phyloP scores from a whole-genome alignment of 1,140 invertebrate species.

The Macrobrachium rosenbergii region DNA sequence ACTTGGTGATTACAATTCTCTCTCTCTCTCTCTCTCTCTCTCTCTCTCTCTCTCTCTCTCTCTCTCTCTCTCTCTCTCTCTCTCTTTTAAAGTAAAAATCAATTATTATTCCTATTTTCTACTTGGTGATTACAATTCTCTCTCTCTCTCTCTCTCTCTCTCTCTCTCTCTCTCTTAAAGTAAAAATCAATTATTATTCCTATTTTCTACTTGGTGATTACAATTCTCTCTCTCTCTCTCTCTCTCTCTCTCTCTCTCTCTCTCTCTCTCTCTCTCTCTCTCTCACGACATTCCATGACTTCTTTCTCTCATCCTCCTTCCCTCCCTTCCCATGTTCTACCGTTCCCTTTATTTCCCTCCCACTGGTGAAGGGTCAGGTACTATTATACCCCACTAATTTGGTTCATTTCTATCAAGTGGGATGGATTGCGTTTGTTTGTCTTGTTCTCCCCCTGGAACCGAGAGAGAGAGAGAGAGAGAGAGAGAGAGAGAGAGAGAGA shows the following conservation, averaged over 20 bases:
- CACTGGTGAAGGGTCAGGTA: neutral
- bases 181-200: neutral
- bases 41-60: slow-evolving; percentile 18
- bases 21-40: slow-evolving; percentile 5
- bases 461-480: neutral
- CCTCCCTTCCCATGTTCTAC: neutral
- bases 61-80: slow-evolving; percentile 12
- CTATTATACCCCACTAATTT: neutral
- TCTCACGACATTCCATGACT: slow-evolving; percentile 1
- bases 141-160: neutral
- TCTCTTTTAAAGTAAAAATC: neutral
- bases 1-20: neutral
- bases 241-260: slow-evolving; percentile 6
- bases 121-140: no score
- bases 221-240: neutral
- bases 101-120: neutral
- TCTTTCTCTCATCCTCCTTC: slow-evolving; percentile 21
- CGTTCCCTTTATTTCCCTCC: neutral
- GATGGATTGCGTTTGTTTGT: neutral
- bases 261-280: slow-evolving; percentile 20
- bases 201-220: neutral
- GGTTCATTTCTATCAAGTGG: neutral
- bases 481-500: slow-evolving; percentile 17
- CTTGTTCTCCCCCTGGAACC: slow-evolving; percentile 1
- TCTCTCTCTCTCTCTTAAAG: neutral